Conservation (phyloP, 2,888 invertebrate species). For the Keiferia lycopersicella region DNA sequence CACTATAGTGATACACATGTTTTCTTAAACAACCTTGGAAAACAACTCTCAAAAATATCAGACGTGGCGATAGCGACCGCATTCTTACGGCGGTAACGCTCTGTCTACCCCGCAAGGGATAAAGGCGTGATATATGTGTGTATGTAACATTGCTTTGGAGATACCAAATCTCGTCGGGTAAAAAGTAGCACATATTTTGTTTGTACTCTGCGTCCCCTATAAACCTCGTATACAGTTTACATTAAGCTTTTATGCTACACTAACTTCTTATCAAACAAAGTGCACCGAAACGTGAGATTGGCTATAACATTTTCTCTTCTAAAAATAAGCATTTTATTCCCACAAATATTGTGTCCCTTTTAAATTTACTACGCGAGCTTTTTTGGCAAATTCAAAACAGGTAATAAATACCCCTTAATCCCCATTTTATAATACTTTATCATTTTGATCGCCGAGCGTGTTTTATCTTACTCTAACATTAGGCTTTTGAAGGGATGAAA, state of each 20-base stretch:
- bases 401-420: conserved; percentile 12
- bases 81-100: too few species aligned
- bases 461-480: neutral
- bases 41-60: too few species aligned
- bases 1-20: too few species aligned
- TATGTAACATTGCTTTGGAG: too few species aligned
- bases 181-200: conserved; percentile 1
- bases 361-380: conserved; percentile 3
- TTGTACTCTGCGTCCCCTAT: neutral
- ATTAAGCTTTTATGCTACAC: conserved; percentile 15
- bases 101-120: too few species aligned
- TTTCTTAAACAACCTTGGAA: too few species aligned
- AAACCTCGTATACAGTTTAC: conserved; percentile 4
- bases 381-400: conserved; percentile 23
- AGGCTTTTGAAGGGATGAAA: neutral
- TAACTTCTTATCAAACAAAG: conserved; percentile 14
- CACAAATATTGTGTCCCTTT: conserved; percentile 5
- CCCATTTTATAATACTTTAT: conserved; percentile 21
- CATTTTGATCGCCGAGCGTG: conserved; percentile 13
- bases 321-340: neutral
- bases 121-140: too few species aligned
- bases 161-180: neutral
- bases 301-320: conserved; percentile 13
- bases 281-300: conserved; percentile 11
- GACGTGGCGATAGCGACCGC: too few species aligned